phyloP scores from a whole-genome alignment of 2,888 invertebrate genomes.

The Agrochola circellaris region DNA sequence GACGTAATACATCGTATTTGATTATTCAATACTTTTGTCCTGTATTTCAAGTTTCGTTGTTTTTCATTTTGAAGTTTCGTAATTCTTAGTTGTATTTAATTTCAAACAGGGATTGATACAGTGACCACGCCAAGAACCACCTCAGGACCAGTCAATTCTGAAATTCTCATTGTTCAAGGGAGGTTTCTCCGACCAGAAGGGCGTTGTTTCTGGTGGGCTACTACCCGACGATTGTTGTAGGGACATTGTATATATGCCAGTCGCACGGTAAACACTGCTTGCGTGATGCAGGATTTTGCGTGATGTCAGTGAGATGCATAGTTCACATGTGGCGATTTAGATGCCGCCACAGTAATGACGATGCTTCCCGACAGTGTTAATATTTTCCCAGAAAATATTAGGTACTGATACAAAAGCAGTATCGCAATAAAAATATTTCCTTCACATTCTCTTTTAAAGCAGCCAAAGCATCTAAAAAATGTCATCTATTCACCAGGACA shows the following conservation, averaged over 20 bases:
- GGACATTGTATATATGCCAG: no score
- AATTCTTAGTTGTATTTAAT: background rate
- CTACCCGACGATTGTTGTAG: no score
- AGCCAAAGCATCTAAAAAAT: constrained; percentile 9
- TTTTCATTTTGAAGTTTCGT: background rate
- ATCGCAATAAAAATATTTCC: background rate
- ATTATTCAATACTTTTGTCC: background rate
- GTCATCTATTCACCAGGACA: constrained; percentile 5
- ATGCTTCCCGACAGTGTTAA: no score
- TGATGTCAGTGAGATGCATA: no score
- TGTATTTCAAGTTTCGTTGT: background rate
- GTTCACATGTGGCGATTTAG: no score
- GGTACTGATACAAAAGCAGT: background rate
- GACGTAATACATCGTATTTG: background rate
- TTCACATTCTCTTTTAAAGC: constrained; percentile 1
- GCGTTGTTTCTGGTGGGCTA: no score
- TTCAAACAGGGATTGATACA: background rate
- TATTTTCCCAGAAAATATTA: background rate
- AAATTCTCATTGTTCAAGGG: background rate
- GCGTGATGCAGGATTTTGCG: no score
- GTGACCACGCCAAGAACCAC: no score
- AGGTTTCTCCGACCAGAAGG: no score
- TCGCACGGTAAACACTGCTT: no score
- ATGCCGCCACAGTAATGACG: no score
- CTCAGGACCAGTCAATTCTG: background rate